Percentiles rank a stretch among this genome's conserved stretches.
Conservation (phyloP, 2,797 vertebrate species). For the Paguma larvata region DNA sequence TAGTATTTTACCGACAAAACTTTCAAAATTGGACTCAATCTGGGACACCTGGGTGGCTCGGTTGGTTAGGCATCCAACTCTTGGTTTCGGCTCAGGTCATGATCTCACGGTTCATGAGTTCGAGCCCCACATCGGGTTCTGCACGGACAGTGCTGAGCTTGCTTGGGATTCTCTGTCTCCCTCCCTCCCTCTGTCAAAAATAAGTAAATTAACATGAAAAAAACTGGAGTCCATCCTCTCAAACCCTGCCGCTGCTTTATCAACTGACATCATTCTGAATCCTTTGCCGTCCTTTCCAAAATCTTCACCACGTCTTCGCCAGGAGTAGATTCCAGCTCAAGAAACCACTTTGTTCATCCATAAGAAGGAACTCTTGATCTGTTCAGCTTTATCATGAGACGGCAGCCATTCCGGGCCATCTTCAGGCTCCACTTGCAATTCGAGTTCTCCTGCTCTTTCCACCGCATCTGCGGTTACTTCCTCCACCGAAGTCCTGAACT, state of each 20-base stretch:
- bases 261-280: not conserved
- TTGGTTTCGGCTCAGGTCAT: no score
- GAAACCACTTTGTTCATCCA: not conserved
- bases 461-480: not conserved
- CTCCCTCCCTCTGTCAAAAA: no score
- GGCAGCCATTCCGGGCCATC: rapidly evolving
- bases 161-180: no score
- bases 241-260: not conserved
- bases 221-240: not conserved
- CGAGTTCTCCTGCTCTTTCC: not conserved
- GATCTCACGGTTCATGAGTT: no score
- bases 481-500: not conserved
- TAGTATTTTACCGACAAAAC: not conserved
- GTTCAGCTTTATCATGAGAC: not conserved
- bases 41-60: no score
- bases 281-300: not conserved
- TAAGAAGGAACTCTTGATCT: not conserved
- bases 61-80: no score
- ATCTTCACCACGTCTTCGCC: not conserved
- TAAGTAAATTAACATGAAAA: no score
- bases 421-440: not conserved
- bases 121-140: no score
- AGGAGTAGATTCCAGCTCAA: not conserved
- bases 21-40: not conserved
- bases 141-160: no score